Evolutionary conservation across 2,113 vertebrate genomes (phyloP).

Genomic region (Rhagologus leucostigma): DNA sequence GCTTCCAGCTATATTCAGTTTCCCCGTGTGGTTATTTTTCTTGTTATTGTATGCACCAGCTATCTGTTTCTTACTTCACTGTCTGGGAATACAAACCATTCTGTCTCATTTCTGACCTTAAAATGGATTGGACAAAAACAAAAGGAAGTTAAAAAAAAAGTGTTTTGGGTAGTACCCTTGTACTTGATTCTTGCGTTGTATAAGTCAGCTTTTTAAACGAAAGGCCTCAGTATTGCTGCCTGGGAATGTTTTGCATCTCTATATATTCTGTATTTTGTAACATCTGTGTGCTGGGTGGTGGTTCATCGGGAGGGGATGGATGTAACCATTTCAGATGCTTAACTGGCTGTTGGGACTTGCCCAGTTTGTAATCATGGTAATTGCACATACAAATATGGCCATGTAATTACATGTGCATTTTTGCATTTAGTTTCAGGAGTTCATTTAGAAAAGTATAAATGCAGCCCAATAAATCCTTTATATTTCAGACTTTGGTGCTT

Average conservation of each 20-base stretch:
- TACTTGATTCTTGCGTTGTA: background rate
- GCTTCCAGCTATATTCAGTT: constrained; percentile 20
- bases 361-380: constrained; percentile 49
- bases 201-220: background rate
- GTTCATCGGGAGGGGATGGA: constrained; percentile 21
- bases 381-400: constrained; percentile 16
- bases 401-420: constrained; percentile 32
- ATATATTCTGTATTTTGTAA: background rate
- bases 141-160: background rate
- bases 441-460: constrained; percentile 9
- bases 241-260: background rate
- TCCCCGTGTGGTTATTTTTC: constrained; percentile 23
- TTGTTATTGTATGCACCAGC: constrained; percentile 21
- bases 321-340: constrained; percentile 29
- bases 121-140: constrained; percentile 6
- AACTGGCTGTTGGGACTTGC: constrained; percentile 30
- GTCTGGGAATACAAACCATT: constrained; percentile 46
- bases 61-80: constrained; percentile 53
- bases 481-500: background rate
- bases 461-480: background rate
- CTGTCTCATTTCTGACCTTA: constrained; percentile 42
- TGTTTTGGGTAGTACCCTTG: background rate
- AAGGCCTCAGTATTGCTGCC: background rate
- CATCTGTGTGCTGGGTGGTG: background rate
- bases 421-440: constrained; percentile 33